phyloP scores from a whole-genome alignment of 1,140 invertebrate genomes.

The Lycorma delicatula region DNA sequence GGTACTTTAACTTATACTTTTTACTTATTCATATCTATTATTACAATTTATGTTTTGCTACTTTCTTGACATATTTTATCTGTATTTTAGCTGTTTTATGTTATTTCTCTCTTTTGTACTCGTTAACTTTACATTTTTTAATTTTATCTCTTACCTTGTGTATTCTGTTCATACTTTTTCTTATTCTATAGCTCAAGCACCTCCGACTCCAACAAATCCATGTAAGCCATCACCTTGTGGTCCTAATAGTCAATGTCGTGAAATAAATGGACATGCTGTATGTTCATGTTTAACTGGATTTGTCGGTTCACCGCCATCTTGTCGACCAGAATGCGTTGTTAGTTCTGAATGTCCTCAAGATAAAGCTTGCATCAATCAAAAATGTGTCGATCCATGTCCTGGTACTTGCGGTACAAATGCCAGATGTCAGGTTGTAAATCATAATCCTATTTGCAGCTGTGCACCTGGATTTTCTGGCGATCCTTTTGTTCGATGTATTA shows the following conservation, averaged over 20 bases:
- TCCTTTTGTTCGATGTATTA: conserved; percentile 43
- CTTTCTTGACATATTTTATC: no score
- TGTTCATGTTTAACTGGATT: conserved; percentile 42
- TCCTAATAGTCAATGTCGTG: conserved; percentile 40
- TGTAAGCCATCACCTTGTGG: conserved; percentile 40
- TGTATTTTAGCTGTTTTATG: not conserved
- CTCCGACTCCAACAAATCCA: conserved; percentile 27
- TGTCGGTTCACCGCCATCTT: conserved; percentile 39
- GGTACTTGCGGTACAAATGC: conserved; percentile 43
- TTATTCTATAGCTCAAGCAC: conserved; percentile 4
- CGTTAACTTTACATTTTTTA: not conserved
- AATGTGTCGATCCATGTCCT: conserved; percentile 40
- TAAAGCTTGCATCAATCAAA: conserved; percentile 38
- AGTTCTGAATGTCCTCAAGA: conserved; percentile 38
- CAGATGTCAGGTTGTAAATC: conserved; percentile 39
- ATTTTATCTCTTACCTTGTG: conserved; percentile 21
- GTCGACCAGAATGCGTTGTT: conserved; percentile 39
- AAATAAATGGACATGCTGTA: conserved; percentile 39
- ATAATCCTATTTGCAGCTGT: conserved; percentile 40
- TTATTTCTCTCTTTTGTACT: not conserved
- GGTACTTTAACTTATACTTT: no score
- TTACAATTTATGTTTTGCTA: no score
- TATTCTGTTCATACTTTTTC: not conserved
- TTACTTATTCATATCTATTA: no score
- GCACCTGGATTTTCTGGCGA: conserved; percentile 40